Conservation (phyloP, 2,888 invertebrate genomes). For the Ashinkailepas kermadecensis region DNA sequence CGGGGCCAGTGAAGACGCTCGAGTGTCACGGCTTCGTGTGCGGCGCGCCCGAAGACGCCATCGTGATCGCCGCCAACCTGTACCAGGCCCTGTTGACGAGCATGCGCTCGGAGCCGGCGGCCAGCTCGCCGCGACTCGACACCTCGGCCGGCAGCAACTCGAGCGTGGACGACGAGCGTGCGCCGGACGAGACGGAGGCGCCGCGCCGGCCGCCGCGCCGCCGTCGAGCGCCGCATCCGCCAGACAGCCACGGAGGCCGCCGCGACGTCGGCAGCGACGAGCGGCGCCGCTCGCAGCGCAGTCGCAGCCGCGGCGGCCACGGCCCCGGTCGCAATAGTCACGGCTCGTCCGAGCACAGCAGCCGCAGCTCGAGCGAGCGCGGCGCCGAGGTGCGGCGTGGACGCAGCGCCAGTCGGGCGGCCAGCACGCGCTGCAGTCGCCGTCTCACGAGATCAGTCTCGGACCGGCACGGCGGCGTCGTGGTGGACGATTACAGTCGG, state of each 20-base stretch:
- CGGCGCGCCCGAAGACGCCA: conserved; percentile 80
- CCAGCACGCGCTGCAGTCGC: conserved; percentile 28
- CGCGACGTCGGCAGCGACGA: conserved; percentile 21
- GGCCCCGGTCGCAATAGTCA: conserved; percentile 8
- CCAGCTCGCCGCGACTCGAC: conserved; percentile 27
- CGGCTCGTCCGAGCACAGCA: conserved; percentile 21
- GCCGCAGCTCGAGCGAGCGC: conserved; percentile 28
- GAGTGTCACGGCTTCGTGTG: conserved; percentile 90
- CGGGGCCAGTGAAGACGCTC: conserved; percentile 59
- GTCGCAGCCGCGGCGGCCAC: not conserved
- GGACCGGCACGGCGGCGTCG: conserved; percentile 28
- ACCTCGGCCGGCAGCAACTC: conserved; percentile 27
- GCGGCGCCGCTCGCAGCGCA: conserved; percentile 17
- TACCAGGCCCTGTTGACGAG: conserved; percentile 80
- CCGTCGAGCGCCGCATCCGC: conserved; percentile 27
- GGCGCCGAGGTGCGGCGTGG: conserved; percentile 32
- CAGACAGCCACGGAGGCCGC: conserved; percentile 24
- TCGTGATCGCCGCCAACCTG: conserved; percentile 81
- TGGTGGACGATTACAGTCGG: conserved; percentile 11
- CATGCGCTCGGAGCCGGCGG: conserved; percentile 44
- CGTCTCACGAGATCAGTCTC: conserved; percentile 29
- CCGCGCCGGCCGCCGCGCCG: conserved; percentile 32
- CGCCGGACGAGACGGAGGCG: conserved; percentile 60
- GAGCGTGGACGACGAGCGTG: conserved; percentile 42
- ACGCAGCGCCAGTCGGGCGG: conserved; percentile 31